Percentiles rank a stretch among this genome's conserved stretches.
Conservation (phyloP, 2,888 invertebrate species). For the Eupsilia transversa region DNA sequence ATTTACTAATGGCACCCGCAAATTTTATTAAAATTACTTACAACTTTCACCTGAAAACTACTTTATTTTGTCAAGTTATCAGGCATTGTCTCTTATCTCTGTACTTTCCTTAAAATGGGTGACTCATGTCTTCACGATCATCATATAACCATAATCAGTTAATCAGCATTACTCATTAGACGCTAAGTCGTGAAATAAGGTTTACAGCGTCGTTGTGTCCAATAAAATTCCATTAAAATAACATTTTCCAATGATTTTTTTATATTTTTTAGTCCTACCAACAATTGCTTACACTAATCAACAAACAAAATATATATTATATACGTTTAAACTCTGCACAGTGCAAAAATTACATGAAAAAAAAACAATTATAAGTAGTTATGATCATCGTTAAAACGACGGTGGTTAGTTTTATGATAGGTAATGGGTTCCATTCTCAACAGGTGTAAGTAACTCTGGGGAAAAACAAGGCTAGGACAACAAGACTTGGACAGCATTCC, state of each 20-base stretch:
- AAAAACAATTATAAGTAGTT: no score
- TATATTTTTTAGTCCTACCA: no score
- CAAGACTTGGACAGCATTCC: slow-evolving; percentile 67
- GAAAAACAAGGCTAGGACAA: slow-evolving; percentile 64
- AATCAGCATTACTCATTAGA: slow-evolving; percentile 25
- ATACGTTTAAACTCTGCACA: no score
- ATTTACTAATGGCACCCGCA: background rate
- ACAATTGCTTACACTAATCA: no score
- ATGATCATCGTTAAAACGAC: slow-evolving; percentile 22
- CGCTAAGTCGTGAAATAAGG: background rate
- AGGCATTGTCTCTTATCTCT: slow-evolving; percentile 3
- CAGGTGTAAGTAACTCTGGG: slow-evolving; percentile 64
- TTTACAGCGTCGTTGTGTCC: slow-evolving; percentile 8
- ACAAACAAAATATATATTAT: no score
- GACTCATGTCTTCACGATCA: slow-evolving; percentile 9
- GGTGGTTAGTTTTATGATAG: slow-evolving; percentile 9
- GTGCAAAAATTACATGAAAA: no score
- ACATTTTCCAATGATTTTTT: background rate
- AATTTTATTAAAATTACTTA: background rate
- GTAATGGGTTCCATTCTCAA: slow-evolving; percentile 2
- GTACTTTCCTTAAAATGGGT: slow-evolving; percentile 4
- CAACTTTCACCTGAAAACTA: background rate
- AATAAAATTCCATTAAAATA: background rate
- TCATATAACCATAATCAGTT: slow-evolving; percentile 14
- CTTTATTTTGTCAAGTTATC: background rate